Conservation (phyloP, 2,797 vertebrate species). For the Morus bassanus region DNA sequence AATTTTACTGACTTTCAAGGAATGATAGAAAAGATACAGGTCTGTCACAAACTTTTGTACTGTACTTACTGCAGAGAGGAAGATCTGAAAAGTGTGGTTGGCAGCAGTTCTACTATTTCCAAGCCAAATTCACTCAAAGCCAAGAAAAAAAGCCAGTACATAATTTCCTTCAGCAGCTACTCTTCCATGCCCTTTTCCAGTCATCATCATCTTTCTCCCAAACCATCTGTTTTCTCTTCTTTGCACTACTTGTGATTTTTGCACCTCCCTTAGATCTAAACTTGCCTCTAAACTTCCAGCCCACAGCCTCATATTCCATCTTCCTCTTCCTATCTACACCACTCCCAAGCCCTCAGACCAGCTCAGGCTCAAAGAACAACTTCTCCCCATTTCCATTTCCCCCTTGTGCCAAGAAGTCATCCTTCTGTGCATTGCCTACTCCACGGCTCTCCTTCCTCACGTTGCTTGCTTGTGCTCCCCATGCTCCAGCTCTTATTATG, state of each 20-base stretch:
- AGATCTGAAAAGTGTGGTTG: neutral
- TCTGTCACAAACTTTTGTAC: neutral
- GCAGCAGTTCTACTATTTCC: neutral
- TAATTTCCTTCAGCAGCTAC: neutral
- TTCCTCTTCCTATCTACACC: neutral
- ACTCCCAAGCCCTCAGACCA: neutral
- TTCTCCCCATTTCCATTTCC: neutral
- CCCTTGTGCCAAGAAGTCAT: neutral
- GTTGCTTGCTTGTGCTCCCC: accelerated
- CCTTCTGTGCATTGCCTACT: accelerated
- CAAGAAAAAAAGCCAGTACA: neutral
- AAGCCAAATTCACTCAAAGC: neutral
- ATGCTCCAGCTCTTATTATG: neutral
- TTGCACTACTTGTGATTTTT: neutral
- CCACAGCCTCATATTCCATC: neutral
- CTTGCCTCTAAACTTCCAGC: neutral
- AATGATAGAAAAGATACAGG: neutral
- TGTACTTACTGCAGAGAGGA: neutral
- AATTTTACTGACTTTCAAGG: neutral
- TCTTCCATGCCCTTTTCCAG: neutral
- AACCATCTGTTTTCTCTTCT: neutral
- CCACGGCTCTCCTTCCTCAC: neutral
- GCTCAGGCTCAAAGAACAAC: neutral
- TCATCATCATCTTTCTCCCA: neutral
- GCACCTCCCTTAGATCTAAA: neutral